Base-by-base conservation (phyloP, 1,140 invertebrate species). In the Drosophila kohkoa region DNA sequence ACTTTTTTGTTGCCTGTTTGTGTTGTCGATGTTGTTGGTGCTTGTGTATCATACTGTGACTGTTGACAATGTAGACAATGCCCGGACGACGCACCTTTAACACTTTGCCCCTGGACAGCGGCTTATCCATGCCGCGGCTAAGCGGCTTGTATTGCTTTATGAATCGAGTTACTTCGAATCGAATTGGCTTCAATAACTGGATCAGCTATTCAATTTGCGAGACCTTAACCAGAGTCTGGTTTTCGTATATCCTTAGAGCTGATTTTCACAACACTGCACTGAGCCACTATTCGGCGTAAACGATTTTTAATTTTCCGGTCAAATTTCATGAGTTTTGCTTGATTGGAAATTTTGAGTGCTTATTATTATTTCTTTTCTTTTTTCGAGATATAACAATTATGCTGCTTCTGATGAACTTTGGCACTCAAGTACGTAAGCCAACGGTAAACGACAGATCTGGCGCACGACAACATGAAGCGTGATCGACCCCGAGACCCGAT, bases 361-460 rank as follows among this genome's bases (percentile, higher is more conserved):
- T 49, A 49, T 20, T 6, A 10, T 5, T 25, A 25, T 25, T 25
- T 25, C 20, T 25, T 25, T 25, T 25, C 20, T 57, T 49, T 49
- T 35, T 32, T 2, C 8, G 51, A 71, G 11, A 15, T 16, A 20
- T 51, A 55, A 13, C 57, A 57, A 20, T 66, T 30, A 41, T 66
- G 43, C 20, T 65, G 16, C 58, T 54, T 43, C 35, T 60, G 16
- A 20, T 77, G 57, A 65, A 64, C 66, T 81, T 86, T 82, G 59
- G 64, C 70, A 57, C 79, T 32, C 20, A 57, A 46, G 60, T 32
- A 35, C 45, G 49, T 38, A n/a, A 32, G 30, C 30, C 59, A 87
- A 79, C 82, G 79, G 83, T 87, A 88, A 88, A 76, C 75, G 82
- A 86, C 83, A 87, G 82, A 87, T 82, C 72, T 86, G 83, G 82